These are phyloP conservation scores for Dexiosoma caninum DNA, from an alignment of 2,888 invertebrate species.

Conservation along the genomic window DNA sequence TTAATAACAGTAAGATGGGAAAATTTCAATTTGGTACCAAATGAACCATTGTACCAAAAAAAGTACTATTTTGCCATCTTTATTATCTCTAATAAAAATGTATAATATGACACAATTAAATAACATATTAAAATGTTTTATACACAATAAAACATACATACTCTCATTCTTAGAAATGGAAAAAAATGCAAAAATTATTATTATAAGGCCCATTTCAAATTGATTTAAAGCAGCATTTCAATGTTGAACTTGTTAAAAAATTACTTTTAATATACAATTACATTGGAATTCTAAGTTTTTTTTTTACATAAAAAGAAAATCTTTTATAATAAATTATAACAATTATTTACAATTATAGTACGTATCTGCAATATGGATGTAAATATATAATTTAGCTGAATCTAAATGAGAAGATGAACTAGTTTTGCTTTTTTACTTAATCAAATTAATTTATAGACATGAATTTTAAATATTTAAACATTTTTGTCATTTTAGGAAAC, in stretches of 20 bases:
- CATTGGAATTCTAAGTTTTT: background rate
- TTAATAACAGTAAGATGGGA: too few relatives aligned
- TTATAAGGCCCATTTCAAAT: background rate
- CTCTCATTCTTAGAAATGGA: background rate
- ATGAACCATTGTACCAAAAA: too few relatives aligned
- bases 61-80: too few relatives aligned
- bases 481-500: conserved; percentile 67
- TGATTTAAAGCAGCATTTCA: conserved; percentile 14
- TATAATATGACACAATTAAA: conserved; percentile 29
- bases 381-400: too few relatives aligned
- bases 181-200: background rate
- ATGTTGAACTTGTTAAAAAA: conserved; percentile 5
- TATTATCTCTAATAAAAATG: too few relatives aligned
- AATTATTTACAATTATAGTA: background rate
- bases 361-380: too few relatives aligned
- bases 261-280: background rate
- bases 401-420: background rate
- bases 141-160: background rate
- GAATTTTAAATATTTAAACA: background rate
- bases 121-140: conserved; percentile 4
- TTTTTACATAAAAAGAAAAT: background rate
- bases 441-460: background rate
- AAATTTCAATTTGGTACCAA: too few relatives aligned
- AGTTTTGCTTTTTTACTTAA: background rate
- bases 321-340: background rate